Evolutionary conservation across 1,140 invertebrate genomes (phyloP).

Genomic region (Riptortus pedestris): DNA sequence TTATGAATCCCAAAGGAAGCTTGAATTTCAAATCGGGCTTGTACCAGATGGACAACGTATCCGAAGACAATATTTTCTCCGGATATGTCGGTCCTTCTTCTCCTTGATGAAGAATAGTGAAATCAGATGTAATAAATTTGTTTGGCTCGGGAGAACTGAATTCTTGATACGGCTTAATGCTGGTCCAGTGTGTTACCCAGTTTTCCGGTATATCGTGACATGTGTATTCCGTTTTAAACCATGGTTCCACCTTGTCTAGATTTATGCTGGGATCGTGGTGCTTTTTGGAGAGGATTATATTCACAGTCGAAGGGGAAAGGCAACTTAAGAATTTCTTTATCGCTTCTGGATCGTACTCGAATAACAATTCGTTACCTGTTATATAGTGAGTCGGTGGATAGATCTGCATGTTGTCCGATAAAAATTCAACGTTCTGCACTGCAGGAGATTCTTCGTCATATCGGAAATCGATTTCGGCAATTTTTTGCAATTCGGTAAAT

Average conservation of each 20-base stretch:
- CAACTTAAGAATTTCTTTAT: slow-evolving; percentile 53
- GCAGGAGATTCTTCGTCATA: slow-evolving; percentile 57
- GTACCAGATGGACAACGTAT: slow-evolving; percentile 68
- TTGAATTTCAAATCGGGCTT: slow-evolving; percentile 74
- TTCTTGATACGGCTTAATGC: slow-evolving; percentile 42
- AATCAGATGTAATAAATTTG: slow-evolving; percentile 71
- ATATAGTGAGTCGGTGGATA: slow-evolving; percentile 69
- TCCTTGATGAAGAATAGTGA: slow-evolving; percentile 37
- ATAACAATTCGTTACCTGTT: slow-evolving; percentile 53
- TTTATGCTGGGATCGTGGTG: slow-evolving; percentile 37
- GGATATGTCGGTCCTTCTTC: slow-evolving; percentile 41
- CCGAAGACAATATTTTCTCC: slow-evolving; percentile 48
- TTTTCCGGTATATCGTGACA: slow-evolving; percentile 32
- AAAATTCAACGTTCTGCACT: slow-evolving; percentile 63
- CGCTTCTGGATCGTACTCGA: slow-evolving; percentile 66
- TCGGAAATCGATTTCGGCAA: slow-evolving; percentile 53
- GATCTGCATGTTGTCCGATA: slow-evolving; percentile 69
- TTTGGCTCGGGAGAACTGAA: slow-evolving; percentile 66
- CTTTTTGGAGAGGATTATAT: slow-evolving; percentile 56
- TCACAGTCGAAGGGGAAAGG: slow-evolving; percentile 60
- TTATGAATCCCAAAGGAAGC: slow-evolving; percentile 65
- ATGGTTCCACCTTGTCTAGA: slow-evolving; percentile 55
- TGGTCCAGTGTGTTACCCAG: slow-evolving; percentile 43
- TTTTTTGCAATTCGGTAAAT: slow-evolving; percentile 62
- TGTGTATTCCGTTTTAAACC: slow-evolving; percentile 56